Evolutionary conservation across 2,888 invertebrate species (phyloP).

Genomic region (Athalia rosae): DNA sequence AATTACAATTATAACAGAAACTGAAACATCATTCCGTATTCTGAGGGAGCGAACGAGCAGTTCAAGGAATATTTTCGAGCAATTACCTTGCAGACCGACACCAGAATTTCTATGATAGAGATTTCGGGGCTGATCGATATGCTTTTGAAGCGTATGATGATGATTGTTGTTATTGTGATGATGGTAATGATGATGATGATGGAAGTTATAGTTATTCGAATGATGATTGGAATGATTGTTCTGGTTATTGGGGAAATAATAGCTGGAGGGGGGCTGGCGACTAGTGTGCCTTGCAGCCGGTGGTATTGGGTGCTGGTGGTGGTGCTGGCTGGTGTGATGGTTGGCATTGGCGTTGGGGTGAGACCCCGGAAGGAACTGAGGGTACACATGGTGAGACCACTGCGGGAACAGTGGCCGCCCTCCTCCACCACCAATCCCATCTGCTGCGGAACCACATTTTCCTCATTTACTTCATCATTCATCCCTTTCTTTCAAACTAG

Average conservation of each 20-base stretch:
- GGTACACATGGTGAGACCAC: conserved; percentile 96
- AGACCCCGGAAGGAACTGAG: conserved; percentile 94
- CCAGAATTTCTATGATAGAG: conserved; percentile 79
- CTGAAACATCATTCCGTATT: conserved; percentile 42
- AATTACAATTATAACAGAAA: conserved; percentile 49
- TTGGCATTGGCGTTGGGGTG: conserved; percentile 81
- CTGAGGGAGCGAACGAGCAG: conserved; percentile 45
- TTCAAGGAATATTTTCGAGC: conserved; percentile 51
- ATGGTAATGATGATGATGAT: conserved; percentile 78
- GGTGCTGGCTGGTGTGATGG: conserved; percentile 74
- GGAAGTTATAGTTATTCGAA: conserved; percentile 78
- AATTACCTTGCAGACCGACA: conserved; percentile 78
- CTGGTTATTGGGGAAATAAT: conserved; percentile 76
- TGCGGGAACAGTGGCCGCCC: conserved; percentile 93
- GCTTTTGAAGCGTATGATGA: conserved; percentile 75
- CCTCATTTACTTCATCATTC: conserved; percentile 61
- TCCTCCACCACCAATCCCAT: conserved; percentile 74
- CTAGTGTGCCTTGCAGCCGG: conserved; percentile 74
- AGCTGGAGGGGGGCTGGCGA: conserved; percentile 72
- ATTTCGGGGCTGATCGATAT: conserved; percentile 74
- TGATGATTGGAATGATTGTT: conserved; percentile 76
- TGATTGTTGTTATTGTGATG: conserved; percentile 76
- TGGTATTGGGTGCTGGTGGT: conserved; percentile 75
- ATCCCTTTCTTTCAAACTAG: conserved; percentile 46
- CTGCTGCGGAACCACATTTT: conserved; percentile 72